Percentiles rank a stretch among this genome's conserved stretches.
phyloP scores from a whole-genome alignment of 2,113 vertebrate genomes.

The Lasiurus cinereus region DNA sequence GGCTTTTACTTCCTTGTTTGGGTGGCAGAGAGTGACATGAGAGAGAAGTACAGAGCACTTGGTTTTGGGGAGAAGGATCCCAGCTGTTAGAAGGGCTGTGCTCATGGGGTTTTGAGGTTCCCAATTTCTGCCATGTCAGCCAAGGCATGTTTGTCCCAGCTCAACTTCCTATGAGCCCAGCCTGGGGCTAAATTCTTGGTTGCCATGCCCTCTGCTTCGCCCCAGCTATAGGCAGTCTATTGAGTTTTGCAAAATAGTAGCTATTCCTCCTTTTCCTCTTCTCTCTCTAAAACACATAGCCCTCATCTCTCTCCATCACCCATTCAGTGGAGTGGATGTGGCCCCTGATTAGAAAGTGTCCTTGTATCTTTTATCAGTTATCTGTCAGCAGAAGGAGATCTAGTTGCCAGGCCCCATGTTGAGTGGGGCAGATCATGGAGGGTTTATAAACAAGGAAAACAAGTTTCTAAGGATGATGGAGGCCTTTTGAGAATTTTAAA shows the following conservation, averaged over 20 bases:
- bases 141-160: background rate
- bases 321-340: too few relatives aligned
- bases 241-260: background rate
- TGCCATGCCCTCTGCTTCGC: background rate
- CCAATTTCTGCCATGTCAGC: too few relatives aligned
- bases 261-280: background rate
- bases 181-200: background rate
- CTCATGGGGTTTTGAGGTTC: background rate
- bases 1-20: background rate
- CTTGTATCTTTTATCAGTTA: background rate
- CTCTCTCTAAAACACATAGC: background rate
- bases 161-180: background rate
- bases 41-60: background rate
- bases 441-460: background rate
- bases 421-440: background rate
- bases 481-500: background rate
- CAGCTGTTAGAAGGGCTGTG: background rate
- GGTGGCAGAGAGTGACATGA: background rate
- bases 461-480: background rate
- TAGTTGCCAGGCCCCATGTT: background rate
- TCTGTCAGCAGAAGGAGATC: background rate
- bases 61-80: background rate
- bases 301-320: too few relatives aligned
- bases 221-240: background rate
- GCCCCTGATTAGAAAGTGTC: background rate